A percentile compares a stretch with the other conserved stretches of the same genome.
Evolutionary conservation across 2,888 invertebrate genomes (phyloP).

Genomic region (Trissolcus japonicus): DNA sequence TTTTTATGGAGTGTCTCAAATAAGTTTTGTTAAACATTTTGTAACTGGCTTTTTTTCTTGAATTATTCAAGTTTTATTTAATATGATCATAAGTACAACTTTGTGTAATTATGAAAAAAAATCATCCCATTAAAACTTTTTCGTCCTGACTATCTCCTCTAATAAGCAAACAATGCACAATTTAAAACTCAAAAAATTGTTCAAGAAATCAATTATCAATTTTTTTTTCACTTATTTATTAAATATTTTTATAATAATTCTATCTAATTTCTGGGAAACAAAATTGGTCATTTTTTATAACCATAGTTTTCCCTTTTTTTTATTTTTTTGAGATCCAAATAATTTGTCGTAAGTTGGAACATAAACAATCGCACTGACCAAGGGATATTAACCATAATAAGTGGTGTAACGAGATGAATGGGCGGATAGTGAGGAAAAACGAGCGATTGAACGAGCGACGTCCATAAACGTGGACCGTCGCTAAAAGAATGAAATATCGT

Average conservation of each 20-base stretch:
- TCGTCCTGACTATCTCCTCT: too few species aligned
- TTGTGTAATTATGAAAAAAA: too few species aligned
- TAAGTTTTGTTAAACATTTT: not conserved
- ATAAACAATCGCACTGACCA: not conserved
- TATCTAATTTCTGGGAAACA: too few species aligned
- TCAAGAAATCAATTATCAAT: not conserved
- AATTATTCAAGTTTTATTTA: too few species aligned
- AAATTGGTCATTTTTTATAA: too few species aligned
- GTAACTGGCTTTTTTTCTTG: not conserved
- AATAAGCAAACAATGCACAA: too few species aligned
- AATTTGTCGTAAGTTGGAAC: not conserved
- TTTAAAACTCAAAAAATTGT: too few species aligned
- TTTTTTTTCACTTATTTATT: not conserved
- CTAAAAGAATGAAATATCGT: constrained; percentile 54
- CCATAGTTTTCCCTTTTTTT: not conserved
- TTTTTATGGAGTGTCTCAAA: too few species aligned
- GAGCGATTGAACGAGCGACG: constrained; percentile 35
- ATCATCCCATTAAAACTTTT: too few species aligned
- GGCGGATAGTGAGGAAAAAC: constrained; percentile 38
- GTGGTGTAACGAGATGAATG: constrained; percentile 46
- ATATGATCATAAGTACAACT: too few species aligned
- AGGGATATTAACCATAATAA: constrained; percentile 27
- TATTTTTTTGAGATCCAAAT: not conserved
- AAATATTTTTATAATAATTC: not conserved
- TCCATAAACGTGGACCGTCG: constrained; percentile 43